phyloP scores from a whole-genome alignment of 2,797 vertebrate genomes.

The Gymnocypris eckloni region DNA sequence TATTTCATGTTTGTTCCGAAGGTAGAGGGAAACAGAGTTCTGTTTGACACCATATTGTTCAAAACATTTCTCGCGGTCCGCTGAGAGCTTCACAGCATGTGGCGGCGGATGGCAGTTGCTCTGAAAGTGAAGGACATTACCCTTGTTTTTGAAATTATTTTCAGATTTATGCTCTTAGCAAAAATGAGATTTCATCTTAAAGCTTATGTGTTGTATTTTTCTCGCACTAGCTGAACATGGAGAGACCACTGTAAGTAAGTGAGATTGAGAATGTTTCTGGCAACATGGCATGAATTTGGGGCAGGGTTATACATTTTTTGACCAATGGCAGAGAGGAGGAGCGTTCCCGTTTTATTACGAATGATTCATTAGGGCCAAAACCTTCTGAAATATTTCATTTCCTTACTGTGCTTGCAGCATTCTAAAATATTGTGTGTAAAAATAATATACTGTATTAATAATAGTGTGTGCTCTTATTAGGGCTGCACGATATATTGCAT shows the following conservation, averaged over 20 bases:
- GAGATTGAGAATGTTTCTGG: background rate
- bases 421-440: no score
- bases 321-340: background rate
- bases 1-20: background rate
- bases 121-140: constrained; percentile 13
- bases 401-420: no score
- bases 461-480: no score
- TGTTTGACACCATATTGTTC: constrained; percentile 19
- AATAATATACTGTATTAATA: no score
- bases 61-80: constrained; percentile 10
- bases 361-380: no score
- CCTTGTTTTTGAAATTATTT: constrained; percentile 11
- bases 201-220: background rate
- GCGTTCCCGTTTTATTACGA: background rate
- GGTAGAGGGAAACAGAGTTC: constrained; percentile 25
- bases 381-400: no score
- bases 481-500: no score
- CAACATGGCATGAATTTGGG: background rate
- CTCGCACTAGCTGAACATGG: background rate
- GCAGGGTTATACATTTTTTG: background rate
- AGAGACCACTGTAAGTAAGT: background rate
- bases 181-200: constrained; percentile 8
- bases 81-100: constrained; percentile 6
- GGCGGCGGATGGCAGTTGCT: background rate
- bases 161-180: constrained; percentile 18